phyloP scores from a whole-genome alignment of 1,140 invertebrate species.

The Stegodyphus mimosarum region DNA sequence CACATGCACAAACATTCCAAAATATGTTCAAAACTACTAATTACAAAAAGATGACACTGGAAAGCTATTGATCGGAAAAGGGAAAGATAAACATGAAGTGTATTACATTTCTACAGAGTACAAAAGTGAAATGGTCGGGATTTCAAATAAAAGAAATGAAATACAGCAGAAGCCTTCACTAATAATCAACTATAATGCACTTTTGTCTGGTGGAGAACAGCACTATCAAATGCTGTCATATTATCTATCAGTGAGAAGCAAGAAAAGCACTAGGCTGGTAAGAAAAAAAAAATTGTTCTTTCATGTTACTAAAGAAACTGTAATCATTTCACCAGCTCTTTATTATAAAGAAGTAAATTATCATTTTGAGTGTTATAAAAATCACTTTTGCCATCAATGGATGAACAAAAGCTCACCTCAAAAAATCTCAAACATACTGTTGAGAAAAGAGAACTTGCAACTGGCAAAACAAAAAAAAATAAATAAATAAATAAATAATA shows the following conservation, averaged over 20 bases:
- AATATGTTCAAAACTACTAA: slow-evolving; percentile 2
- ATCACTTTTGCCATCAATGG: no score
- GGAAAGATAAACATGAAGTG: slow-evolving; percentile 20
- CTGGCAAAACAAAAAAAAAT: no score
- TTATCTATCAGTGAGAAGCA: slow-evolving; percentile 27
- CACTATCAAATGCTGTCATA: slow-evolving; percentile 30
- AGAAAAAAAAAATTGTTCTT: neutral
- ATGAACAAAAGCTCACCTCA: no score
- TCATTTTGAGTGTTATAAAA: no score
- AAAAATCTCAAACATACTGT: no score
- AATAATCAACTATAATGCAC: slow-evolving; percentile 1
- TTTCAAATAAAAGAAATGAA: slow-evolving; percentile 18
- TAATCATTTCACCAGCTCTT: no score
- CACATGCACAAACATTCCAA: slow-evolving; percentile 2
- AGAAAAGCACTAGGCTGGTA: no score
- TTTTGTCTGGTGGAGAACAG: slow-evolving; percentile 15
- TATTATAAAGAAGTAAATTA: no score
- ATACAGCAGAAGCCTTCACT: slow-evolving; percentile 7
- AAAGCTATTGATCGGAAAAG: slow-evolving; percentile 15
- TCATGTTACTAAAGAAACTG: no score
- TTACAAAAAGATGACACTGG: slow-evolving; percentile 16
- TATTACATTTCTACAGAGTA: slow-evolving; percentile 17
- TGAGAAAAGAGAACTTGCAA: no score
- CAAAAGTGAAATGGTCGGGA: slow-evolving; percentile 12
- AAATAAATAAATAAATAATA: no score